Evolutionary conservation across 2,888 invertebrate species (phyloP).

Genomic region (Trichopria drosophilae): DNA sequence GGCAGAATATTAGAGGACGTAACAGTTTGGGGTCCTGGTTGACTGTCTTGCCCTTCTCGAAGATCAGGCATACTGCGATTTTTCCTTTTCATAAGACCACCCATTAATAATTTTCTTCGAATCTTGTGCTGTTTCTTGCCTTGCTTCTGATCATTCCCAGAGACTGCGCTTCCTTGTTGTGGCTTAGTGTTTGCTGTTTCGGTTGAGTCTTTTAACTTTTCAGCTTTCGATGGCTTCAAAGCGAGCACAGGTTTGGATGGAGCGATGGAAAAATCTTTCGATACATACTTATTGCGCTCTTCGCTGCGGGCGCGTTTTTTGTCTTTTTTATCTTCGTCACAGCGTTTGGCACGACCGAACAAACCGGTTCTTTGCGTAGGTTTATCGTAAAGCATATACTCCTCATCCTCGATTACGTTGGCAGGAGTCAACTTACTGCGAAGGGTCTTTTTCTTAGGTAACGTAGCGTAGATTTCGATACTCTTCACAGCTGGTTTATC

Average conservation of each 20-base stretch:
- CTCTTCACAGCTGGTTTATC: constrained; percentile 63
- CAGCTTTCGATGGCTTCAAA: constrained; percentile 47
- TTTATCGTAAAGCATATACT: constrained; percentile 68
- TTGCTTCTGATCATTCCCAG: constrained; percentile 65
- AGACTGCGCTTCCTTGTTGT: constrained; percentile 21
- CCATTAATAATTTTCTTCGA: constrained; percentile 83
- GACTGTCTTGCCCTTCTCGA: constrained; percentile 74
- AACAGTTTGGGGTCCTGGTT: constrained; percentile 51
- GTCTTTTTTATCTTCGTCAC: constrained; percentile 69
- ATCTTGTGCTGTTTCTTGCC: constrained; percentile 91
- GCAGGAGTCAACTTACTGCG: constrained; percentile 67
- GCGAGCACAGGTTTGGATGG: constrained; percentile 59
- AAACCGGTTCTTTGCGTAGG: constrained; percentile 72
- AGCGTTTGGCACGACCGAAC: constrained; percentile 69
- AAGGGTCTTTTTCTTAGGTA: constrained; percentile 81
- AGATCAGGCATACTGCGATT: constrained; percentile 91
- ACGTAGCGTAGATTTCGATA: constrained; percentile 88
- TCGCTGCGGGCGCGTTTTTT: constrained; percentile 82
- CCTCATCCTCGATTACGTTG: constrained; percentile 73
- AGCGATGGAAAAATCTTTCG: constrained; percentile 72
- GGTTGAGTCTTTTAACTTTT: constrained; percentile 63
- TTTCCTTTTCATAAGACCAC: constrained; percentile 83
- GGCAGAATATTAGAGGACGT: constrained; percentile 47
- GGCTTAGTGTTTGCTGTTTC: constrained; percentile 62
- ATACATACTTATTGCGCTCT: constrained; percentile 75